phyloP scores from a whole-genome alignment of 1,140 invertebrate genomes.

The Scaptomyza pallida region DNA sequence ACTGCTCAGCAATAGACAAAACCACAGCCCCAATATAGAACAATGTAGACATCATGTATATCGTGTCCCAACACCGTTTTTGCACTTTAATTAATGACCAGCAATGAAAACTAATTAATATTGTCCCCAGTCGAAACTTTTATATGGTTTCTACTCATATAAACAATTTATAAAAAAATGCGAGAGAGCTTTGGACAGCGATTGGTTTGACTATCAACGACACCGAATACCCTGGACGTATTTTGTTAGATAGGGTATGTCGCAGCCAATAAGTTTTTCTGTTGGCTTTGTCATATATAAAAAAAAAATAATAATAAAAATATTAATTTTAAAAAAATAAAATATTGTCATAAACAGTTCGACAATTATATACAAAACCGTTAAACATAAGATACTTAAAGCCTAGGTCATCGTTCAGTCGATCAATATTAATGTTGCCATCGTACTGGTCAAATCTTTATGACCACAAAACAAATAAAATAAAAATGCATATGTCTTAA shows the following conservation, averaged over 20 bases:
- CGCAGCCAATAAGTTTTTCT: no score
- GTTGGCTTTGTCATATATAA: no score
- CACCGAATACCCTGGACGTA: no score
- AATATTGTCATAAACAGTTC: no score
- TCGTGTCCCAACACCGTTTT: conserved; percentile 1
- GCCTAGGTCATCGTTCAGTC: not conserved
- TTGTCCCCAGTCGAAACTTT: conserved; percentile 62
- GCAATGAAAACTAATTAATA: conserved; percentile 59
- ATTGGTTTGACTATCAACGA: no score
- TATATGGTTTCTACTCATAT: conserved; percentile 48
- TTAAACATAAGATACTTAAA: no score
- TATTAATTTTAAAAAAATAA: no score
- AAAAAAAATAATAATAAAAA: no score
- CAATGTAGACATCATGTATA: not conserved
- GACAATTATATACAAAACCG: no score
- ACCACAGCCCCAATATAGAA: not conserved
- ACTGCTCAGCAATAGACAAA: conserved; percentile 51
- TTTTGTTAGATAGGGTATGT: no score
- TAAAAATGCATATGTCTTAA: conserved; percentile 38
- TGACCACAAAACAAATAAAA: no score
- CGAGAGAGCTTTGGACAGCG: no score
- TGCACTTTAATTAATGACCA: conserved; percentile 65
- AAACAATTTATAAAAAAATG: conserved; percentile 30
- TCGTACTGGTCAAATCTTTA: conserved; percentile 55
- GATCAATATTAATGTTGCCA: conserved; percentile 10